Evolutionary conservation across 2,797 vertebrate genomes (phyloP).

Genomic region (Cirrhinus molitorella): DNA sequence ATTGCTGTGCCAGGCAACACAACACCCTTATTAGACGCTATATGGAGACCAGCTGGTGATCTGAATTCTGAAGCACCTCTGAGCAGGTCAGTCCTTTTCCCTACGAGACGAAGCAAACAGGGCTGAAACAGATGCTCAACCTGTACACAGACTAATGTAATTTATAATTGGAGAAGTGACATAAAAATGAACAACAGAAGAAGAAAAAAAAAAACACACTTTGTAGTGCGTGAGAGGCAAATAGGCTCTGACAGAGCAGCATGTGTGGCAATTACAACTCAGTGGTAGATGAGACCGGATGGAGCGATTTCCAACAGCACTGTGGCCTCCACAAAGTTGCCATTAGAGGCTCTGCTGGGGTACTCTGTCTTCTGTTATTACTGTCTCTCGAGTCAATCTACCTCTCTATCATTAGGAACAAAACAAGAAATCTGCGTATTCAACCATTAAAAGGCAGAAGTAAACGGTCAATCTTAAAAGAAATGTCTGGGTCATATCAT

Average conservation of each 20-base stretch:
- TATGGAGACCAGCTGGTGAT: conserved; percentile 52
- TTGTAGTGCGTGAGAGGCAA: conserved; percentile 58
- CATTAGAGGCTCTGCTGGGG: conserved; percentile 21
- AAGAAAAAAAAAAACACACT: not conserved
- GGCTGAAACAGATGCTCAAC: conserved; percentile 64
- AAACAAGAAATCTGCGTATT: not conserved
- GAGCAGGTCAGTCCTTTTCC: conserved; percentile 56
- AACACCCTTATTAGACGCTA: conserved; percentile 34
- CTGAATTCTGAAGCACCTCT: conserved; percentile 45
- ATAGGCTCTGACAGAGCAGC: conserved; percentile 67
- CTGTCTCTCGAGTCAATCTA: conserved; percentile 27
- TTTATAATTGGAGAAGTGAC: conserved; percentile 70
- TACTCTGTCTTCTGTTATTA: conserved; percentile 41
- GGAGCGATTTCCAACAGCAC: conserved; percentile 42
- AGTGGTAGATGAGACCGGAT: conserved; percentile 60
- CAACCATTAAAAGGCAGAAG: conserved; percentile 6
- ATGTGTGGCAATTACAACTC: conserved; percentile 65
- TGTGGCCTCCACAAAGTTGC: conserved; percentile 26
- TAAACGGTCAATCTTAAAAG: not conserved
- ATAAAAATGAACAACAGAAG: conserved; percentile 58
- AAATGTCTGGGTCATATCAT: not conserved
- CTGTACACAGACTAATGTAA: conserved; percentile 63
- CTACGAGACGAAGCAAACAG: conserved; percentile 61
- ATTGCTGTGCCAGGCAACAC: conserved; percentile 26
- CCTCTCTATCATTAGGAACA: conserved; percentile 26